Evolutionary conservation across 2,888 invertebrate genomes (phyloP), one percentile per base, ranked within the genome.

Genomic region (Trissolcus brochymenae): DNA sequence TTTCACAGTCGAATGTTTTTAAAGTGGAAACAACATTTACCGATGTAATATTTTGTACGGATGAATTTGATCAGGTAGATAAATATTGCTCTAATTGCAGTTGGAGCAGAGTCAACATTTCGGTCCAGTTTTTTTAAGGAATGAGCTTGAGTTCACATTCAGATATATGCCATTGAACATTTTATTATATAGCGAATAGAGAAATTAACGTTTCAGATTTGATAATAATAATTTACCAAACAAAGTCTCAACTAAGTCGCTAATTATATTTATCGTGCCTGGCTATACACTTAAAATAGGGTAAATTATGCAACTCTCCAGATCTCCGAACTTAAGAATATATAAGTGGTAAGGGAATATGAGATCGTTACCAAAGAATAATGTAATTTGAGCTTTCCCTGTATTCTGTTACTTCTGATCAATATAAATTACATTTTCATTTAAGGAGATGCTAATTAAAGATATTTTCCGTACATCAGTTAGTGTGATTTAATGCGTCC

Each of bases 221-320:
- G 64, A 64, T 35, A 57, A 50, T 50, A 21, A 55, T 29, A 64
- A 51, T 55, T 56, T 57, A 46, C 57, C 41, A 53, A 64, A 62
- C 56, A 80, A 80, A 80, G 80, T 79, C 79, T 77, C 76, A 76
- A 71, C 68, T 65, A 80, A 78, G 75, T 68, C 76, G 78, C 78
- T 82, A 80, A 81, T 82, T 82, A 82, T 82, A 80, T 79, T 81
- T 79, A 77, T 78, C 25, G 76, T 78, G 64, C 51, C 78, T 21
- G 62, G 71, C 72, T 46, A 62, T 68, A 57, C 29, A 70, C 50
- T 57, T 49, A 55, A 54, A 59, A 61, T 55, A 35, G 41, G 46
- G 56, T 67, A 51, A 74, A 74, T 67, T 67, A 64, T 65, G 59
- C 40, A 65, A 54, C 51, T 57, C 50, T n/a, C 43, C 21, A 17